Evolutionary conservation across 1,140 invertebrate genomes (phyloP), one percentile per base, ranked within the genome.

Genomic region (Saccostrea echinata): DNA sequence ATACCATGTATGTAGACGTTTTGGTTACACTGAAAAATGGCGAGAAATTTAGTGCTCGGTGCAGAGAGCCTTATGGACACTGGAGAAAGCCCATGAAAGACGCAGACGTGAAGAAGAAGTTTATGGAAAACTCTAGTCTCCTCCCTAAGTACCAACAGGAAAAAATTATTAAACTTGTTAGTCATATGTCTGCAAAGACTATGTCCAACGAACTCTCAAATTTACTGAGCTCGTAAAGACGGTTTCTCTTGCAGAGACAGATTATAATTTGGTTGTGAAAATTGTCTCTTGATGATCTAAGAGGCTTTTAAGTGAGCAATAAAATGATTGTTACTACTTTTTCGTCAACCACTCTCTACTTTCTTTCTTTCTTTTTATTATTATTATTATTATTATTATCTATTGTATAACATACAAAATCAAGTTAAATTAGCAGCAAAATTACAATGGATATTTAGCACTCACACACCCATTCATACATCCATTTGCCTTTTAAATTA

Each of bases 1-100:
- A 91, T 13, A 88, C 91, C n/a, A 93, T 93, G 93, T 93, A 93
- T 68, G 90, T 93, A 4, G 90, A 91, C 21, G 89, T 93, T 11
- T 51, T 80, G 27, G 89, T 93, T 3, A 71, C 64, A 16, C 43
- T 91, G 24, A 87, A 89, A 43, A 88, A 91, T 84, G 88, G 87
- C 35, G 71, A 84, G n/a, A 85, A 87, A 51, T 85, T 90, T 21
- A 68, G 61, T 35, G 82, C 80, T 13, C 53, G 86, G 27, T 93
- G 93, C 64, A 88, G 89, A 76, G 92, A 91, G 21, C 93, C 93
- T 0, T 92, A 93, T 83, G 93, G 93, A 16, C 93, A 93, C 85
- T 93, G 93, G 93, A 90, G 93, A 51, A 89, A 90, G 33, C 93
- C 93, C 13, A 90, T 93, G 35, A 87, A 84, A 68, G 90, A 93